Conservation (phyloP, 2,888 invertebrate genomes). For the Agrypnus murinus region DNA sequence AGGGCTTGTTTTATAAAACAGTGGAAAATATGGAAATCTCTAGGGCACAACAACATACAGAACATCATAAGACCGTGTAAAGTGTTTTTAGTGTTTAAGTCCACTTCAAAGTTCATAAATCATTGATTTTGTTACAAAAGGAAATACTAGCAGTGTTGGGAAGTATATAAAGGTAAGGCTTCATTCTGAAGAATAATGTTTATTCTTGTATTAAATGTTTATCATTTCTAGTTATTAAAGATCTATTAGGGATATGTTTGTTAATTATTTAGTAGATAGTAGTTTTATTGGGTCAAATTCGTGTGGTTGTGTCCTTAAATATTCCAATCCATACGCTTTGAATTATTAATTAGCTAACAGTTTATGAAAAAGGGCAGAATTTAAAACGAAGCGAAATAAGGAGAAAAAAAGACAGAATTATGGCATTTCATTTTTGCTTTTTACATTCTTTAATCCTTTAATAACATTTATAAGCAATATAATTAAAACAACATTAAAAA, state of each 20-base stretch:
- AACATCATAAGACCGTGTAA: slow-evolving; percentile 15
- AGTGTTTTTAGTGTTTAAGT: slow-evolving; percentile 43
- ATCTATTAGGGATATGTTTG: neutral
- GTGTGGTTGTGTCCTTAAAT: neutral
- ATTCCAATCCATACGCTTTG: no score
- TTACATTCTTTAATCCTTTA: no score
- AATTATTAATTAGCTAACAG: no score
- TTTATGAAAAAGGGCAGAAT: no score
- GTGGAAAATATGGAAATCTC: slow-evolving; percentile 36
- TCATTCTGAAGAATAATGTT: no score
- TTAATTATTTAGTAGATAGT: neutral
- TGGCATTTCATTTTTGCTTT: no score
- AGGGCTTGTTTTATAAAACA: slow-evolving; percentile 21
- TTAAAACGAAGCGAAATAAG: no score
- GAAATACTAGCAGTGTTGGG: slow-evolving; percentile 46
- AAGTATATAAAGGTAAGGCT: slow-evolving; percentile 46
- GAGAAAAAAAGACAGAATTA: no score
- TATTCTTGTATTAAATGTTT: no score
- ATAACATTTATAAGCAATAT: no score
- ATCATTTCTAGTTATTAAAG: neutral
- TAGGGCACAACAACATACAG: slow-evolving; percentile 25
- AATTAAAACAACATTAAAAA: no score
- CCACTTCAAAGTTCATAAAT: slow-evolving; percentile 26
- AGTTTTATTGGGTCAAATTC: neutral
- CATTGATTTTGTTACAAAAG: slow-evolving; percentile 44